phyloP scores from a whole-genome alignment of 2,888 invertebrate genomes.

The Hirtodrosophila trivittata region DNA sequence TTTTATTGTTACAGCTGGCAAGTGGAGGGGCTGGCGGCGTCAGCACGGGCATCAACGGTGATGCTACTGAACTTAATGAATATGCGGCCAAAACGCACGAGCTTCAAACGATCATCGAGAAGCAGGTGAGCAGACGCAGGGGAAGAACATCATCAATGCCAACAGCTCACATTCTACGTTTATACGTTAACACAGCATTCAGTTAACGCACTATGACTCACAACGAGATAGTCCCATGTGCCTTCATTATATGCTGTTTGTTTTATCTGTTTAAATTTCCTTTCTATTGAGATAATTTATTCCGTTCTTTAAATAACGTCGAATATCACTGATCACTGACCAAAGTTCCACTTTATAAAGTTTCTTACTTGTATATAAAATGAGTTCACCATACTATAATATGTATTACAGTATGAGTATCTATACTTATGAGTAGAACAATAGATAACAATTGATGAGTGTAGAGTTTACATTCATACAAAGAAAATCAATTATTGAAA shows the following conservation, averaged over 20 bases:
- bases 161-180: slow-evolving; percentile 15
- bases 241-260: not conserved
- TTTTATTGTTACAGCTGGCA: slow-evolving; percentile 62
- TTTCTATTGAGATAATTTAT: no score
- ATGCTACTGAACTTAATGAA: slow-evolving; percentile 81
- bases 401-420: no score
- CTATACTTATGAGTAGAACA: no score
- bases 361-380: no score
- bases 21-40: slow-evolving; percentile 47
- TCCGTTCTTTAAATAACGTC: no score
- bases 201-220: slow-evolving; percentile 25
- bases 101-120: slow-evolving; percentile 93
- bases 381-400: no score
- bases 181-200: slow-evolving; percentile 1
- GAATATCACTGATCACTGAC: no score
- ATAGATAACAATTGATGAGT: no score
- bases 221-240: not conserved
- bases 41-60: slow-evolving; percentile 82
- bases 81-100: slow-evolving; percentile 87
- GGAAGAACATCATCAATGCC: slow-evolving; percentile 12
- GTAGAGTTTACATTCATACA: no score
- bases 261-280: not conserved
- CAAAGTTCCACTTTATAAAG: no score
- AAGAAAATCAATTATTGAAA: no score
- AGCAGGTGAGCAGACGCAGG: slow-evolving; percentile 87